Percentiles rank a stretch among this genome's conserved stretches.
phyloP scores from a whole-genome alignment of 1,140 invertebrate genomes.

The Aphis craccivora region DNA sequence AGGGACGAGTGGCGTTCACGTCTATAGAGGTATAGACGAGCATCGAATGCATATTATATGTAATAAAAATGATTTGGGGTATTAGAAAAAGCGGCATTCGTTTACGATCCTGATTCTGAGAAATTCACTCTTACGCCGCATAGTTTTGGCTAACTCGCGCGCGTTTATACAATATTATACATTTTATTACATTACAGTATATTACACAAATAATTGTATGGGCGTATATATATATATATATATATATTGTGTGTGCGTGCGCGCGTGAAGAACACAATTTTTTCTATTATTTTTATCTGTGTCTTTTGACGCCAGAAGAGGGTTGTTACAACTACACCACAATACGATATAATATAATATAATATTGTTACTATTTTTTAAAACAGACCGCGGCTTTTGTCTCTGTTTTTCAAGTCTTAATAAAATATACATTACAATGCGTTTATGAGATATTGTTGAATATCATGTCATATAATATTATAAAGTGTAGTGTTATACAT shows the following conservation, averaged over 20 bases:
- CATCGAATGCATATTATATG: background rate
- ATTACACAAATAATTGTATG: background rate
- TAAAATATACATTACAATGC: background rate
- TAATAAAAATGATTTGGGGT: background rate
- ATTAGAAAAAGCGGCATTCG: background rate
- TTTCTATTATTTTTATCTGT: background rate
- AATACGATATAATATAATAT: background rate
- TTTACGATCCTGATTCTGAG: background rate
- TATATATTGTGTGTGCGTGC: background rate
- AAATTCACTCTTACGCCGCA: no score
- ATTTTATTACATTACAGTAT: background rate
- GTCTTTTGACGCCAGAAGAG: background rate
- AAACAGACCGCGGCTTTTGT: background rate
- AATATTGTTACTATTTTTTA: background rate
- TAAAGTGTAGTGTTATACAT: background rate
- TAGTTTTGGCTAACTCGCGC: no score
- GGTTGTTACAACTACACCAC: background rate
- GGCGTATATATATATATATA: background rate
- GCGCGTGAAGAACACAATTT: background rate
- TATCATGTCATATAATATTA: background rate
- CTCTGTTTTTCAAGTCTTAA: background rate
- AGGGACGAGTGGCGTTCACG: background rate
- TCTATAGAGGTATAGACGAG: background rate
- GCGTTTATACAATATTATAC: background rate
- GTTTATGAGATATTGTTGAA: background rate